These are phyloP conservation scores for Calosoma granatense DNA, from an alignment of 1,140 invertebrate species.

Conservation along the genomic window DNA sequence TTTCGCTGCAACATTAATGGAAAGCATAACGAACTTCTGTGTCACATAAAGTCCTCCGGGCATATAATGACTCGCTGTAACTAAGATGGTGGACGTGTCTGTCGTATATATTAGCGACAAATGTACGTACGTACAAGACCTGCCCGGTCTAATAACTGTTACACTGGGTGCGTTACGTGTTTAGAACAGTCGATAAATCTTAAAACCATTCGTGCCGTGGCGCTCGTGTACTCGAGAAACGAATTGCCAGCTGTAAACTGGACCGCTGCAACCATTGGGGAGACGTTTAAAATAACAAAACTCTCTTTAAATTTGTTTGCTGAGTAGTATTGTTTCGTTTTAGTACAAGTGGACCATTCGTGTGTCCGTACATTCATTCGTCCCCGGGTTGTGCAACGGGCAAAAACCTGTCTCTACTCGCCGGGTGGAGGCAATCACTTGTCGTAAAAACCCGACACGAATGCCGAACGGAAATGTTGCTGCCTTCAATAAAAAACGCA, in stretches of 20 bases:
- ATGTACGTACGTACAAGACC: too few relatives aligned
- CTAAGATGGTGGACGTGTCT: too few relatives aligned
- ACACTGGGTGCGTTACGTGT: too few relatives aligned
- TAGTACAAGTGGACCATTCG: neutral
- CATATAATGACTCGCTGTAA: too few relatives aligned
- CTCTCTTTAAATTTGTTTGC: conserved; percentile 4
- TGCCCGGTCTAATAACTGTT: too few relatives aligned
- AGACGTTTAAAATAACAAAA: conserved; percentile 8
- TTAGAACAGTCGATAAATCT: neutral
- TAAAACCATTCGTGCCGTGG: neutral
- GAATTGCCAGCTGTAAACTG: neutral
- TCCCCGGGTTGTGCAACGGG: too few relatives aligned
- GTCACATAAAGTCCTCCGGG: too few relatives aligned
- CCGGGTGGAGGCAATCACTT: neutral
- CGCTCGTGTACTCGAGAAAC: neutral
- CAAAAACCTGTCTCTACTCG: too few relatives aligned
- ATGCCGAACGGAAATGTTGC: conserved; percentile 1
- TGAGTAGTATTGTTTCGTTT: conserved; percentile 2
- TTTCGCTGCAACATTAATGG: too few relatives aligned
- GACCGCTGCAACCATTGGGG: neutral
- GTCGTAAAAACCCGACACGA: neutral
- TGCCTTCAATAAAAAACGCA: neutral
- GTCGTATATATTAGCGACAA: too few relatives aligned
- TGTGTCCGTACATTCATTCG: neutral
- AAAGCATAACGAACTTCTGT: too few relatives aligned